These are phyloP conservation scores for Larimichthys crocea DNA, from an alignment of 2,113 vertebrate genomes.

Conservation along the genomic window DNA sequence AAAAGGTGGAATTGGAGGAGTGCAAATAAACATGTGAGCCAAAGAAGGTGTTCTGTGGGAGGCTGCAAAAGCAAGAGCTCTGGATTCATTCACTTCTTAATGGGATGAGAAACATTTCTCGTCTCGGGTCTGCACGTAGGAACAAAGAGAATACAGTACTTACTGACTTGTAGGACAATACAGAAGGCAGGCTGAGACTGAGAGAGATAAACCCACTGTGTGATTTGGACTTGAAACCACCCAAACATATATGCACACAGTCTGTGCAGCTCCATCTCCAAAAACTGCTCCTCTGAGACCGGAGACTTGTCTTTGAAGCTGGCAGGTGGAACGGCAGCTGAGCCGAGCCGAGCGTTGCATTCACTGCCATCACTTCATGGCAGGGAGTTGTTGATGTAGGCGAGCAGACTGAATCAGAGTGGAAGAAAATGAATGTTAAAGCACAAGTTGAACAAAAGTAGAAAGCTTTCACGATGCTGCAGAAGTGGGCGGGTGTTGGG, in stretches of 20 bases:
- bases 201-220: constrained; percentile 50
- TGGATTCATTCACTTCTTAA: constrained; percentile 17
- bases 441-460: background rate
- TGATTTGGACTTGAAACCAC: constrained; percentile 58
- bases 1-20: constrained; percentile 48
- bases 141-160: constrained; percentile 53
- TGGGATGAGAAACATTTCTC: constrained; percentile 26
- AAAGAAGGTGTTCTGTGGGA: constrained; percentile 33
- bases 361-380: constrained; percentile 20
- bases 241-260: constrained; percentile 53
- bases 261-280: constrained; percentile 48
- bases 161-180: constrained; percentile 30
- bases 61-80: too few relatives aligned
- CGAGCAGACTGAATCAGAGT: constrained; percentile 7
- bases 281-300: constrained; percentile 51
- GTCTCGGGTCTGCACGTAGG: constrained; percentile 25
- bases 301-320: constrained; percentile 52
- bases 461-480: background rate
- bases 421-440: constrained; percentile 5
- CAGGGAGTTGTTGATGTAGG: constrained; percentile 4
- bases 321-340: constrained; percentile 45
- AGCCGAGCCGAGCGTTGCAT: constrained; percentile 1
- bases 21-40: constrained; percentile 49
- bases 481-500: background rate
- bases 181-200: constrained; percentile 49